Conservation (phyloP, 37 sponge, comb jelly and placozoan genomes). For the Cliona cf. orientalis region DNA sequence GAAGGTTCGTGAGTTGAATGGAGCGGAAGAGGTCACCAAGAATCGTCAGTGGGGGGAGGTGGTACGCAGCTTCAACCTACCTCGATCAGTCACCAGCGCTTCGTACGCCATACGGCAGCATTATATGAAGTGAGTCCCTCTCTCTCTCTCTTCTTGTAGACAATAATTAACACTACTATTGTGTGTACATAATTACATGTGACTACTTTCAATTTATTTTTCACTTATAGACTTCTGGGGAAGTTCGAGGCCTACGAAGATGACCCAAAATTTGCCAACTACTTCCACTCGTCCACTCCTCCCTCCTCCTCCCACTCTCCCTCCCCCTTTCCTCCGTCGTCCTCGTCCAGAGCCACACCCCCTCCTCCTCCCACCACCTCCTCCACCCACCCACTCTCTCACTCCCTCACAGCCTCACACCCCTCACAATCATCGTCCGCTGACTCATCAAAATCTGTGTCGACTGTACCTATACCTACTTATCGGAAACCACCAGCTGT, state of each 20-base stretch:
- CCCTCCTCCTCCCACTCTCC: background rate
- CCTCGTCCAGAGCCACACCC: background rate
- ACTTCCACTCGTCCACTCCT: background rate
- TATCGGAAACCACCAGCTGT: background rate
- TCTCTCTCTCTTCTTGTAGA: no score
- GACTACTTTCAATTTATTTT: no score
- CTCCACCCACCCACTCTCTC: background rate
- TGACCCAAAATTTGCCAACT: constrained; percentile 4
- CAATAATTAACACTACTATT: no score
- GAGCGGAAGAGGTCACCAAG: constrained; percentile 50
- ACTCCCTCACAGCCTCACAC: background rate
- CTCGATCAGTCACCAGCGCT: constrained; percentile 62
- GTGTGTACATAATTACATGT: no score
- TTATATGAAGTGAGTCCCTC: constrained; percentile 57
- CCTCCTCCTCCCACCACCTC: background rate
- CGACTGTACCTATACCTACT: background rate
- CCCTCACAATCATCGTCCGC: background rate
- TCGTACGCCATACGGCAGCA: constrained; percentile 65
- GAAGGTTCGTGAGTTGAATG: constrained; percentile 53
- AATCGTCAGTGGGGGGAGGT: constrained; percentile 63
- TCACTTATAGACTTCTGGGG: constrained; percentile 55
- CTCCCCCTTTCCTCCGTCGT: background rate
- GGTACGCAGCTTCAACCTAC: constrained; percentile 63
- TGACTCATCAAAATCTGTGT: constrained; percentile 1
- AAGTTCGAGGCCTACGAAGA: constrained; percentile 46